A percentile compares a stretch with the other conserved stretches of the same genome.
These are phyloP conservation scores for Venturia canescens DNA, from an alignment of 1,140 invertebrate species.

Conservation along the genomic window DNA sequence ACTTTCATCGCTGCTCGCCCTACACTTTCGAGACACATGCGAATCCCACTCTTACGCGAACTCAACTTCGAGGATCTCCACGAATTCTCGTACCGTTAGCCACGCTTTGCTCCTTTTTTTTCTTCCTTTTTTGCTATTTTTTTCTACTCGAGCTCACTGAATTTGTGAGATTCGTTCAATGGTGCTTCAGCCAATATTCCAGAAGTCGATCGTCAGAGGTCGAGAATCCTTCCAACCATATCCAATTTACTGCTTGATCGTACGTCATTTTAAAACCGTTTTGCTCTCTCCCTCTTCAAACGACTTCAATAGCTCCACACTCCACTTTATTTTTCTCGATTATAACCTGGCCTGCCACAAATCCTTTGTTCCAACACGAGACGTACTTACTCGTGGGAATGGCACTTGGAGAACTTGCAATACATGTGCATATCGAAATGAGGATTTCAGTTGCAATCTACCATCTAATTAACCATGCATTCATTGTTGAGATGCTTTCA, in stretches of 20 bases:
- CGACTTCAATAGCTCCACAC: too few relatives aligned
- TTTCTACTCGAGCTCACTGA: background rate
- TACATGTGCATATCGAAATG: too few relatives aligned
- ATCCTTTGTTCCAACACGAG: too few relatives aligned
- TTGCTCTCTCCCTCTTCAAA: too few relatives aligned
- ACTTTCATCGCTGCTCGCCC: background rate
- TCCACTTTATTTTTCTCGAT: too few relatives aligned
- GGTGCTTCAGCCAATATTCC: background rate
- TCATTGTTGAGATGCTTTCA: background rate
- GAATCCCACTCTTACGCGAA: background rate
- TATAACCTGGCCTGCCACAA: too few relatives aligned
- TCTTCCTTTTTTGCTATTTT: background rate
- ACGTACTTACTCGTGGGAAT: too few relatives aligned
- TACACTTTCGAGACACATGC: background rate
- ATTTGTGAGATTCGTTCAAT: background rate
- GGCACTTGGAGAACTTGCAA: too few relatives aligned
- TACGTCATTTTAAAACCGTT: too few relatives aligned
- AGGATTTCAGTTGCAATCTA: too few relatives aligned
- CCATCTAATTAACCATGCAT: background rate
- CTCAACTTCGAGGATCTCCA: background rate
- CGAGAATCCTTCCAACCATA: background rate
- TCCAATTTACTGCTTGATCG: too few relatives aligned
- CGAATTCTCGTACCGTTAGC: background rate
- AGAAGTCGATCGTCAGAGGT: background rate
- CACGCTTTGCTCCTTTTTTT: background rate